Evolutionary conservation across 2,888 invertebrate species (phyloP), one percentile per base, ranked within the genome.

Genomic region (Aphidoletes aphidimyza): DNA sequence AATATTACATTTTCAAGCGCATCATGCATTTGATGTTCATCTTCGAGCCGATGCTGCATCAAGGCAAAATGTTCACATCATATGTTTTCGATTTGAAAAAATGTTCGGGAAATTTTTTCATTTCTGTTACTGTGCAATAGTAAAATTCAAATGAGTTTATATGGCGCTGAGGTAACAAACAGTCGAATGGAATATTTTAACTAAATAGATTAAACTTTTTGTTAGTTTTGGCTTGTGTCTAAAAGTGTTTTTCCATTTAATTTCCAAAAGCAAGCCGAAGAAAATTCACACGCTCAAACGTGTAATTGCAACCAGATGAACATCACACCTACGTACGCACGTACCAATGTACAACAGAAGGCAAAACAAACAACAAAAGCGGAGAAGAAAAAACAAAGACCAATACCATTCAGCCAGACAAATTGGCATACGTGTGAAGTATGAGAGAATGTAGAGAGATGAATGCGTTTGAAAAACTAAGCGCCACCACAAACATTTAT

Each of bases 131-230:
- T 2, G 30, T 30, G 11, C 26, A 69, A 54, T 22, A 54, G 81
- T 81, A 22, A 37, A 81, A 81, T 81, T 81, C 19, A 81, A 81
- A 81, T 81, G 37, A 81, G 37, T 81, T 81, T 81, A 81, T 81
- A 81, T 81, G 81, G 81, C 81, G 81, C 81, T 81, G 81, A 81
- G 81, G 54, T 5, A 54, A 54, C 54, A 54, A 54, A 54, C 6
- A 17, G 22, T 19, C 54, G 17, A n/a, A 81, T 19, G 5, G 37
- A 22, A 81, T 34, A n/a, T 17, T 34, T 30, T 69, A 34, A 69
- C 30, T 69, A 14, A 3, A 59, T 17, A 69, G n/a, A n/a, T n/a
- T n/a, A n/a, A n/a, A n/a, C n/a, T n/a, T n/a, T n/a, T n/a, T n/a
- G n/a, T n/a, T n/a, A n/a, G 5, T 36, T 81, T 36, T 81, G 81